Conservation (phyloP, 2,888 invertebrate genomes). For the Oasisia sp. region DNA sequence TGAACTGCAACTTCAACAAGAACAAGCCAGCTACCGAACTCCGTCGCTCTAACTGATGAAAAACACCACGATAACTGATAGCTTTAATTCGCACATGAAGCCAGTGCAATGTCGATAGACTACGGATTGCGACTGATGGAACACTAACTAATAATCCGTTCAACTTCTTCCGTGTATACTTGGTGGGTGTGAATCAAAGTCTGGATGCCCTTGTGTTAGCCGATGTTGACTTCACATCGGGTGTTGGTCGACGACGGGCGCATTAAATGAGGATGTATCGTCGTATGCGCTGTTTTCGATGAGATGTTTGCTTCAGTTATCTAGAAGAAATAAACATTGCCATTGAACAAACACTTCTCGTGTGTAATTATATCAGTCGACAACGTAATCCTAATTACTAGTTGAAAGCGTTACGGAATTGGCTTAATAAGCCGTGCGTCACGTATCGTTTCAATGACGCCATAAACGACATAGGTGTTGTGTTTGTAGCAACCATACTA, state of each 20-base stretch:
- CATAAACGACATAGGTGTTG: too few species aligned
- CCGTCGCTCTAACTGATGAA: not conserved
- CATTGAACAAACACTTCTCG: not conserved
- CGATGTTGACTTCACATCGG: not conserved
- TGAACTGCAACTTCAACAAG: not conserved
- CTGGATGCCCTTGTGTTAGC: not conserved
- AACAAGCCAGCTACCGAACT: not conserved
- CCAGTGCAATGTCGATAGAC: not conserved
- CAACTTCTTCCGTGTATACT: not conserved
- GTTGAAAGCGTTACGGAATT: too few species aligned
- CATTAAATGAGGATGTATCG: not conserved
- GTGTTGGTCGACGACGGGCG: not conserved
- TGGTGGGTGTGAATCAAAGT: not conserved
- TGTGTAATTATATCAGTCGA: not conserved
- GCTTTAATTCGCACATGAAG: not conserved
- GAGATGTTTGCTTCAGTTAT: not conserved
- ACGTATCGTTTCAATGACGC: too few species aligned
- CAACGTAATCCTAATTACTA: not conserved
- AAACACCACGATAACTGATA: not conserved
- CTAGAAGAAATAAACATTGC: not conserved
- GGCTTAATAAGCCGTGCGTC: too few species aligned
- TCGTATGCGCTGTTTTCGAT: not conserved
- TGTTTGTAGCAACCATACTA: too few species aligned
- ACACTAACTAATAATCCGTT: not conserved
- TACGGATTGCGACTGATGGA: not conserved